Evolutionary conservation across 2,113 vertebrate genomes (phyloP), one percentile per base, ranked within the genome.

Genomic region (Ptilorrhoa leucosticta): DNA sequence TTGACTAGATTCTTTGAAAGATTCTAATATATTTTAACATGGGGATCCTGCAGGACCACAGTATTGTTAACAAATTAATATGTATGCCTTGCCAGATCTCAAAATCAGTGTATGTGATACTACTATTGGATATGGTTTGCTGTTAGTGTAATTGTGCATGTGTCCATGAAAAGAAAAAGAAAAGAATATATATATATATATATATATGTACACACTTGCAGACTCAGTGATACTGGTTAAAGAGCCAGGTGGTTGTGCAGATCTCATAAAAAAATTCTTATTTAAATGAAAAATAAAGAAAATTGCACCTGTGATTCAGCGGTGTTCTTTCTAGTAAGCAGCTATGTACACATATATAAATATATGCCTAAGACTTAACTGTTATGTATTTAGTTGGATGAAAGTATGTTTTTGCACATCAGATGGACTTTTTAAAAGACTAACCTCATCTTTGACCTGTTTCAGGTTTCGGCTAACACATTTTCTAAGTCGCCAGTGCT

Each of bases 391-490:
- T 97, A 97, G 93, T 97, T 97, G 97, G 85, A 98, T 98, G 96
- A 98, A 89, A 98, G 93, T 96, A 97, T 98, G 96, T 97, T 97
- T 97, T 98, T 98, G 96, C 98, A 96, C 96, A 97, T 95, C 86
- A 88, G 95, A 96, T 98, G 94, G 92, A 98, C 98, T 98, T 98
- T 97, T 98, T 93, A 84, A 98, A 99, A 98, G 94, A 98, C 98
- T 98, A 98, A 98, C 98, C 96, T 98, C 97, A 98, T 99, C 98
- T 99, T 98, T 99, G 98, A 98, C 98, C 99, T 98, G 98, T 99
- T 99, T 97, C 98, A 99, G 99, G 99, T 99, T 99, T 98, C 97
- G 98, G 99, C 98, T 99, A 99, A 98, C 99, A 98, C 92, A 98
- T 98, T 99, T 99, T 99, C 98, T 99, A 98, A 98, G 98, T 98